phyloP scores from a whole-genome alignment of 2,113 vertebrate genomes.

The Lepus timidus region DNA sequence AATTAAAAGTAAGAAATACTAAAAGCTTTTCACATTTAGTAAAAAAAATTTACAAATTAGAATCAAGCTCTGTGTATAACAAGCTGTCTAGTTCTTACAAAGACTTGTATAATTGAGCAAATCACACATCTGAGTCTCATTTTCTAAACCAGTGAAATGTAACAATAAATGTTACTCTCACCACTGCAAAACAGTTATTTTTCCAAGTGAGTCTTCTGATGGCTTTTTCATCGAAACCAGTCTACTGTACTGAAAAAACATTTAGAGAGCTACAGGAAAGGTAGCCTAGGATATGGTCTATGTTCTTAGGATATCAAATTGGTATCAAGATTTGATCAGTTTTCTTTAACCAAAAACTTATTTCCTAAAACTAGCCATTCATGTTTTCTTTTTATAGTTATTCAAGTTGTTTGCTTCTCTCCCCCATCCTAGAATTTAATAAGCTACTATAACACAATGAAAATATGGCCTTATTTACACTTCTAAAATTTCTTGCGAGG shows the following conservation, averaged over 20 bases:
- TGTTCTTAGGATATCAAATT: background rate
- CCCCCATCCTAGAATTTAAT: background rate
- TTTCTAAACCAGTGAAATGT: conserved; percentile 46
- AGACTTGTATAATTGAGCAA: conserved; percentile 33
- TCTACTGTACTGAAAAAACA: background rate
- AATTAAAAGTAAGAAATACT: conserved; percentile 20
- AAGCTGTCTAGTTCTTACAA: background rate
- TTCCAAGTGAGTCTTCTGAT: conserved; percentile 33
- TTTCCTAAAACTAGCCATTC: background rate
- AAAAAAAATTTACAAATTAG: background rate
- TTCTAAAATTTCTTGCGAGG: conserved; percentile 12
- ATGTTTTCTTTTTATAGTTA: background rate
- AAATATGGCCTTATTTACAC: background rate
- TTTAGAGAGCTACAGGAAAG: conserved; percentile 14
- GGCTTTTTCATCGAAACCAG: conserved; percentile 26
- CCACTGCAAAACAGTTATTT: conserved; percentile 38
- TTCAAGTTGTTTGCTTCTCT: background rate
- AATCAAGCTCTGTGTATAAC: background rate
- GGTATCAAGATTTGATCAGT: background rate
- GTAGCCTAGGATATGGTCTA: background rate
- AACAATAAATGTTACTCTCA: conserved; percentile 33
- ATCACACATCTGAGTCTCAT: background rate
- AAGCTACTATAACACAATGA: background rate
- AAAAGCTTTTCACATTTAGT: conserved; percentile 13
- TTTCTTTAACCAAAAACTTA: background rate